phyloP scores from a whole-genome alignment of 2,797 vertebrate genomes.

The Clarias fuscus region DNA sequence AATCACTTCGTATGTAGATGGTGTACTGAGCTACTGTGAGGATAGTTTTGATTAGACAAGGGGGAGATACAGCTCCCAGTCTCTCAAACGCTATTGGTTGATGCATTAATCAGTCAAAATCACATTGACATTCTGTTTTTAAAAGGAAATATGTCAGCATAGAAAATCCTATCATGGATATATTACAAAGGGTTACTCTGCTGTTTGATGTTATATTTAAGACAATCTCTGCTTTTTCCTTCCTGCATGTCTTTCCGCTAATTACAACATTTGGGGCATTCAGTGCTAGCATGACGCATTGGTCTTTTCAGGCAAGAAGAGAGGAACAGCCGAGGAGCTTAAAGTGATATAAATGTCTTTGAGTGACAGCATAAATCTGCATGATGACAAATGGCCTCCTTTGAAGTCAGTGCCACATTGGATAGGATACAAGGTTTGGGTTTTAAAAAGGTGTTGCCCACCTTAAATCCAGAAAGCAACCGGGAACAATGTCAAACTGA shows the following conservation, averaged over 20 bases:
- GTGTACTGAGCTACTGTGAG: background rate
- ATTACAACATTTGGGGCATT: background rate
- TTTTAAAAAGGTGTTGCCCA: slow-evolving; percentile 63
- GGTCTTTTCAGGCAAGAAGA: slow-evolving; percentile 46
- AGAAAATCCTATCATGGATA: background rate
- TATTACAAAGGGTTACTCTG: background rate
- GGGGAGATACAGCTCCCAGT: too few relatives aligned
- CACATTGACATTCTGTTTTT: background rate
- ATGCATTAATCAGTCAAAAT: background rate
- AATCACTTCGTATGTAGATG: background rate
- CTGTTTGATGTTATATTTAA: background rate
- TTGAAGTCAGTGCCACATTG: slow-evolving; percentile 69
- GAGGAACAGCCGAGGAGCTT: slow-evolving; percentile 70
- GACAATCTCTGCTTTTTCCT: background rate
- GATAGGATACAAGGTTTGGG: slow-evolving; percentile 73
- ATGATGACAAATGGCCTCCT: slow-evolving; percentile 78
- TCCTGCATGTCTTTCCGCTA: background rate
- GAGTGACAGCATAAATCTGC: slow-evolving; percentile 77
- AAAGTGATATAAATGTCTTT: slow-evolving; percentile 78
- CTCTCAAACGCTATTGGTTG: background rate
- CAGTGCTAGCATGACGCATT: background rate
- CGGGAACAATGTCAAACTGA: slow-evolving; percentile 70
- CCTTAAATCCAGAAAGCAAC: slow-evolving; percentile 54
- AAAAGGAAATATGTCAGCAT: background rate
- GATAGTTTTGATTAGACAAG: background rate